Base-by-base conservation (phyloP, 2,888 invertebrate species). In the Lamellibrachia columna region DNA sequence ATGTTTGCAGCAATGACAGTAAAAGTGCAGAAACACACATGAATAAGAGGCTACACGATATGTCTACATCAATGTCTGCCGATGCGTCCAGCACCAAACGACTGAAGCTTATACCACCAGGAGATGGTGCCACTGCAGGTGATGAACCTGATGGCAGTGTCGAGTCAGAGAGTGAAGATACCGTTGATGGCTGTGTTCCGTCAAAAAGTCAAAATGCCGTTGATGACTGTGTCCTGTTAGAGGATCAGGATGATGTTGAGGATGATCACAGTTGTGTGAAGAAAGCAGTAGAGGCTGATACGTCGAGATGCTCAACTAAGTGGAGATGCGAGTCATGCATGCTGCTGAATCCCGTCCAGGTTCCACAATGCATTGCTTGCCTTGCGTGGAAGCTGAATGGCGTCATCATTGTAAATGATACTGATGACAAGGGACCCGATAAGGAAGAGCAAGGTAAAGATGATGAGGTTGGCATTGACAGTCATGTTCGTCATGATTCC, bases 301-400 rank as follows among this genome's bases (percentile, higher is more conserved):
- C 75, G 11, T 22, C 22, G 22, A 75, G 75, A 75, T n/a, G 75
- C 22, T 75, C 75, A 22, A 22, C n/a, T 22, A 93, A 93, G 75
- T 99, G 98, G 98, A 97, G 98, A 22, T 99, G 98, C 96, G 97
- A 97, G 94, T 98, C 98, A 95, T 99, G 99, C 96, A 98, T 98
- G 2, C 97, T 98, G 93, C 97, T 98, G 58, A 99, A 99, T 96
- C 97, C 98, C 52, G 97, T 97, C 0, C 97, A 97, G 53, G 97
- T 98, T 0, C 97, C 97, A 93, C 98, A 98, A 0, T 99, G 99
- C 96, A 98, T 98, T 11, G 98, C 98, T 0, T 99, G 99, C 96
- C 98, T 98, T 9, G 92, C 91, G 2, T 91, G 93, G 91, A 94
- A 93, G 92, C 53, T 93, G 3, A 90, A 91, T 11, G 90, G 60